These are phyloP conservation scores for Chymomyza caudatula DNA, from an alignment of 2,888 invertebrate genomes.

Conservation along the genomic window DNA sequence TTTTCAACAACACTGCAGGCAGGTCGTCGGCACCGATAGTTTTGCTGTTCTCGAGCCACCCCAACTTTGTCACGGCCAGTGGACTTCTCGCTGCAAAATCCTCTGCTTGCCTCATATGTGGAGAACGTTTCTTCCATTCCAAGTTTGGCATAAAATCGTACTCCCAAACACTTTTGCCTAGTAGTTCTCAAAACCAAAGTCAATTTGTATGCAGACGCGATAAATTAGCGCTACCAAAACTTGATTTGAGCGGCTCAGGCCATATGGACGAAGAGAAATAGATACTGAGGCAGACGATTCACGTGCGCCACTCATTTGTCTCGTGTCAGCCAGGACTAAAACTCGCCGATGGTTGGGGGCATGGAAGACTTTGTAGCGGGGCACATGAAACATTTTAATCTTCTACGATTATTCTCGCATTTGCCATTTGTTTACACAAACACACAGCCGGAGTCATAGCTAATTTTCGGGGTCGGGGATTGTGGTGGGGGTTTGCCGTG, in stretches of 20 bases:
- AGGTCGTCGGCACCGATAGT: no score
- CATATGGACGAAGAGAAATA: neutral
- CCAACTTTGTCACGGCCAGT: no score
- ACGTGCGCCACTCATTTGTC: constrained; percentile 69
- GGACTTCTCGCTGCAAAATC: no score
- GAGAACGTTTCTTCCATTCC: no score
- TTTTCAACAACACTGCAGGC: no score
- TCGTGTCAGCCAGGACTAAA: constrained; percentile 39
- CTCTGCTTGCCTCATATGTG: no score
- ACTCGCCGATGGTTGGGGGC: constrained; percentile 17
- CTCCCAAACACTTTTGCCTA: neutral
- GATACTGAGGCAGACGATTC: constrained; percentile 38
- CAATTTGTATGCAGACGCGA: constrained; percentile 66
- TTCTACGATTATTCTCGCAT: constrained; percentile 76
- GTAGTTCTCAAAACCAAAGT: constrained; percentile 16
- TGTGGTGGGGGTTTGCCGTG: constrained; percentile 20
- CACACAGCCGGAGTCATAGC: constrained; percentile 31
- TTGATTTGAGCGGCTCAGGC: constrained; percentile 16
- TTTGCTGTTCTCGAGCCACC: no score
- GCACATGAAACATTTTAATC: constrained; percentile 75
- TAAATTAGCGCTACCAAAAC: constrained; percentile 58
- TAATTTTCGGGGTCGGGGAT: constrained; percentile 12
- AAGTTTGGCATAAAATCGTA: no score
- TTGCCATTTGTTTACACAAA: constrained; percentile 74
- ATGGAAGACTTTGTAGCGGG: constrained; percentile 30